Base-by-base conservation (phyloP, 1,140 invertebrate genomes). In the Sinonovacula constricta region DNA sequence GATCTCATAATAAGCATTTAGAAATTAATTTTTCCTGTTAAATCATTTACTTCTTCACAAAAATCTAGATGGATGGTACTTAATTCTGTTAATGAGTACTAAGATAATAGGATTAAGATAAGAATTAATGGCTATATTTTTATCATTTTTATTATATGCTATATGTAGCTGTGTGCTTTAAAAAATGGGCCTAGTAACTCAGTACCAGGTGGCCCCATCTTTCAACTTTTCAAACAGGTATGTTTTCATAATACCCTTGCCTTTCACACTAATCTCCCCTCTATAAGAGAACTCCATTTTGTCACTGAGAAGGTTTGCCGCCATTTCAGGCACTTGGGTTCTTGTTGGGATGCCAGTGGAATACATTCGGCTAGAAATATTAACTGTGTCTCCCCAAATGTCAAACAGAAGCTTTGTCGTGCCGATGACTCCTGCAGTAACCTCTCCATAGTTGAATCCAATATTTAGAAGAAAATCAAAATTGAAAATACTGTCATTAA, bases 351-450 rank as follows among this genome's bases (percentile, higher is more conserved):
- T 84, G 0, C 91, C 91, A n/a, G 90, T 92, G 5, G 96, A 97
- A 88, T 99, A 98, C 98, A 94, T 98, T 66, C 98, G 92, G 3
- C 96, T 97, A 0, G 98, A 97, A 66, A 99, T 98, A 91, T 99
- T 99, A 0, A 99, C 97, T 0, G 98, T 97, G 91, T 99, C 97
- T 0, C 98, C 98, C 98, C 98, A 99, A 66, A 99, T 99, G 89
- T 99, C 98, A 83, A 98, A 99, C 86, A 97, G 97, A 22, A 99
- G 92, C 88, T 99, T 99, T 0, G 96, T 96, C 0, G 97, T 98
- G 0, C 98, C 98, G 60, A 99, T 98, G 0, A 99, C 97, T 3
- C 98, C 98, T 0, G 97, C 96, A 0, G 97, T 98, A 0, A 98
- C 96, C 83, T 98, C 96, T 0, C 97, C 97, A 85, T 90, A 91